phyloP scores from a whole-genome alignment of 2,113 vertebrate genomes.

The Nibea coibor region DNA sequence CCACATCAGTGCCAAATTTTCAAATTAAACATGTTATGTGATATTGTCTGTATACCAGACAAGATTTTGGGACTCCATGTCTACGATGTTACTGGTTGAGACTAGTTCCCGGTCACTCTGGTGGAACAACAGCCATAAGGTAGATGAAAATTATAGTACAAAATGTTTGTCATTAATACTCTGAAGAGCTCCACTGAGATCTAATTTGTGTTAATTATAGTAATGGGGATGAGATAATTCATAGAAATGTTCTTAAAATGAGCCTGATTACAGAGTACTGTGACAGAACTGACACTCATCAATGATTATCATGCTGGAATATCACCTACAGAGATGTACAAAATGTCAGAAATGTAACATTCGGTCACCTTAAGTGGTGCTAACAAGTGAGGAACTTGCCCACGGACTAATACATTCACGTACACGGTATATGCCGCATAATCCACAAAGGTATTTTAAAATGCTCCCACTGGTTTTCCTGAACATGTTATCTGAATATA shows the following conservation, averaged over 20 bases:
- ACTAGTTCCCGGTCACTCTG: background rate
- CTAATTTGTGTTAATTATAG: no score
- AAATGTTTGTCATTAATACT: background rate
- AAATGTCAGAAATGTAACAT: background rate
- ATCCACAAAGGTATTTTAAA: background rate
- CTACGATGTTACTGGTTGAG: background rate
- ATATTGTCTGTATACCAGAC: background rate
- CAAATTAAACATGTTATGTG: background rate
- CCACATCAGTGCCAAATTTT: background rate
- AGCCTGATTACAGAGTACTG: background rate
- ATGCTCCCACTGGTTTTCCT: background rate
- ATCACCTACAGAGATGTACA: background rate
- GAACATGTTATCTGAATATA: background rate
- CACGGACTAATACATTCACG: no score
- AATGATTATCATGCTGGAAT: background rate
- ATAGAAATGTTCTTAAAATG: background rate
- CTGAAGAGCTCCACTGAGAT: background rate
- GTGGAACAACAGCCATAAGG: background rate
- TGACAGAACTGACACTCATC: background rate
- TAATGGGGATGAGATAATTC: no score
- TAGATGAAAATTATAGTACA: background rate
- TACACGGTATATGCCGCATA: background rate
- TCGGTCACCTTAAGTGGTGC: background rate
- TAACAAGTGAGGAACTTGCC: background rate
- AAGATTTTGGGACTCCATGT: background rate